Conservation (phyloP, 2,888 invertebrate genomes). For the Harpagoxenus sublaevis region DNA sequence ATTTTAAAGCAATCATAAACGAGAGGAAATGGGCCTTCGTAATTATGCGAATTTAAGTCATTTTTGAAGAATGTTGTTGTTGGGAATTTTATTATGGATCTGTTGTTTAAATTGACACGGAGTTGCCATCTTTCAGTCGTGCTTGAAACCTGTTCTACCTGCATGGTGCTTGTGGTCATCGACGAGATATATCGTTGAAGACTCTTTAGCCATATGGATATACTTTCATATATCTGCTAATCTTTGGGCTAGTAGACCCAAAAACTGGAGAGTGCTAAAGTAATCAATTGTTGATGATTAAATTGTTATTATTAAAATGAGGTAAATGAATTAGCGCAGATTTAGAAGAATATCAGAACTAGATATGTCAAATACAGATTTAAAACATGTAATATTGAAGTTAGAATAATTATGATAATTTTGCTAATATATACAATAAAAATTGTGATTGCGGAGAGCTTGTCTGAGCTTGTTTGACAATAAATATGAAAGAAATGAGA, state of each 20-base stretch:
- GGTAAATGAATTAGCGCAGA: not conserved
- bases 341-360: not conserved
- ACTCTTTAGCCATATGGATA: not conserved
- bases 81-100: not conserved
- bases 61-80: not conserved
- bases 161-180: too few species aligned
- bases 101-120: slow-evolving; percentile 16
- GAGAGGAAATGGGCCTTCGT: not conserved
- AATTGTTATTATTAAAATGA: not conserved
- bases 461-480: not conserved
- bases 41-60: not conserved
- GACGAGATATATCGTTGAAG: not conserved
- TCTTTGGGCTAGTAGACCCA: not conserved
- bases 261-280: not conserved
- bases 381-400: not conserved
- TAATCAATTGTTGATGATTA: not conserved
- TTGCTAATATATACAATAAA: not conserved
- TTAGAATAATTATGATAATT: not conserved
- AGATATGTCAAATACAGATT: not conserved
- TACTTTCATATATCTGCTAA: not conserved
- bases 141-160: not conserved
- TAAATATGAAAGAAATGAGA: not conserved
- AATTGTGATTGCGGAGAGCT: not conserved
- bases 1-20: not conserved
- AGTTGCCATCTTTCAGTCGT: slow-evolving; percentile 32